Evolutionary conservation across 2,113 vertebrate genomes (phyloP).

Genomic region (Tinamus guttatus): DNA sequence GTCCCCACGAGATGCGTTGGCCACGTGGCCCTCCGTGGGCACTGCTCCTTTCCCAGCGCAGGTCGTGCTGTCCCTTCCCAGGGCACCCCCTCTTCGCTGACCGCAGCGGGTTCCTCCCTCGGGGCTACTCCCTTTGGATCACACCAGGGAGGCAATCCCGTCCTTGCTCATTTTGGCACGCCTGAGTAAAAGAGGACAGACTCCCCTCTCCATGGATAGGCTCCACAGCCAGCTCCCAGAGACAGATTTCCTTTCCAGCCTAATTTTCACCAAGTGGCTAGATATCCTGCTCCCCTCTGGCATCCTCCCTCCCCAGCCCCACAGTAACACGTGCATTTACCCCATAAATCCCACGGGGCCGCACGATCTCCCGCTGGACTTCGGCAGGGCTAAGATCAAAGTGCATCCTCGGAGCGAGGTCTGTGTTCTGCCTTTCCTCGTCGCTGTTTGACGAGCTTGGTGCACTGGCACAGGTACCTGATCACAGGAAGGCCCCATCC

Average conservation of each 20-base stretch:
- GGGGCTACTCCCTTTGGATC: rapidly evolving
- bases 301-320: background rate
- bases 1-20: background rate
- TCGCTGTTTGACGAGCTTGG: rapidly evolving
- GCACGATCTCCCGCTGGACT: background rate
- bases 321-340: background rate
- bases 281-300: rapidly evolving
- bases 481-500: background rate
- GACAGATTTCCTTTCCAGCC: background rate
- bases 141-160: background rate
- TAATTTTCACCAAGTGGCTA: background rate
- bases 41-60: background rate
- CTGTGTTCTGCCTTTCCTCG: background rate
- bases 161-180: background rate
- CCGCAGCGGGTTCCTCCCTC: background rate
- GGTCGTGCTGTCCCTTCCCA: background rate
- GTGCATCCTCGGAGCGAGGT: background rate
- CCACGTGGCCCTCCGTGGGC: background rate
- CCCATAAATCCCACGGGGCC: background rate
- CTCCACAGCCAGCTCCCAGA: background rate
- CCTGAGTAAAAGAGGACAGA: background rate
- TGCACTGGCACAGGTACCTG: rapidly evolving
- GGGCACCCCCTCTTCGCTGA: background rate
- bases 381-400: background rate
- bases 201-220: background rate